Percentiles rank a stretch among this genome's conserved stretches.
These are phyloP conservation scores for Stegostoma tigrinum DNA, from an alignment of 2,113 vertebrate species.

Conservation along the genomic window DNA sequence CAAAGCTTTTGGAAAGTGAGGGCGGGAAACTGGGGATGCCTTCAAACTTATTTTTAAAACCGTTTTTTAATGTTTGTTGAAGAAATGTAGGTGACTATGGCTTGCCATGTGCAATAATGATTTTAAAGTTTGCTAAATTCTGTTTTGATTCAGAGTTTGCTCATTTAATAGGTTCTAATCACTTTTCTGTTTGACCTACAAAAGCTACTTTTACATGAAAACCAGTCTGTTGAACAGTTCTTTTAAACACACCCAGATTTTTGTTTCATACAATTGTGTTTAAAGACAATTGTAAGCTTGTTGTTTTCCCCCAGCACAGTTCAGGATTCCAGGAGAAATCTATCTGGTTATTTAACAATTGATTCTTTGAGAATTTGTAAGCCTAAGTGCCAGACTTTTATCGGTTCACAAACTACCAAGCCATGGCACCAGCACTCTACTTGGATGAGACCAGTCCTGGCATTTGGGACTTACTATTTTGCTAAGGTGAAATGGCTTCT, in stretches of 20 bases:
- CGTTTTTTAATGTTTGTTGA: not conserved
- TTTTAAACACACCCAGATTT: not conserved
- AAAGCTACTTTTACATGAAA: not conserved
- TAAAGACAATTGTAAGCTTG: conserved; percentile 18
- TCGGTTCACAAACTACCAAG: not conserved
- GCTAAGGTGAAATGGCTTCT: not conserved
- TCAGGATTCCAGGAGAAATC: not conserved
- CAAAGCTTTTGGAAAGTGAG: not conserved
- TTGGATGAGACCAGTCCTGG: not conserved
- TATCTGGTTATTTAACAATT: not conserved
- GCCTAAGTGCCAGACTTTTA: not conserved
- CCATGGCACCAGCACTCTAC: not conserved
- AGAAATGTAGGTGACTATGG: not conserved
- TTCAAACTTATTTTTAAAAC: not conserved
- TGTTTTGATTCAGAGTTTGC: not conserved
- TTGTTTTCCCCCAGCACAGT: not conserved
- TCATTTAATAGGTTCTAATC: not conserved
- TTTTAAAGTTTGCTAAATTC: not conserved
- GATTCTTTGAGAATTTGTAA: not conserved
- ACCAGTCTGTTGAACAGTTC: not conserved
- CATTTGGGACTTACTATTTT: not conserved
- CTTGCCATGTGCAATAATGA: not conserved
- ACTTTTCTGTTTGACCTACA: conserved; percentile 15
- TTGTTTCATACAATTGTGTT: conserved; percentile 7
- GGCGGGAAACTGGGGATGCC: not conserved